Conservation (phyloP, 2,797 vertebrate species). For the Falco novaeseelandiae region DNA sequence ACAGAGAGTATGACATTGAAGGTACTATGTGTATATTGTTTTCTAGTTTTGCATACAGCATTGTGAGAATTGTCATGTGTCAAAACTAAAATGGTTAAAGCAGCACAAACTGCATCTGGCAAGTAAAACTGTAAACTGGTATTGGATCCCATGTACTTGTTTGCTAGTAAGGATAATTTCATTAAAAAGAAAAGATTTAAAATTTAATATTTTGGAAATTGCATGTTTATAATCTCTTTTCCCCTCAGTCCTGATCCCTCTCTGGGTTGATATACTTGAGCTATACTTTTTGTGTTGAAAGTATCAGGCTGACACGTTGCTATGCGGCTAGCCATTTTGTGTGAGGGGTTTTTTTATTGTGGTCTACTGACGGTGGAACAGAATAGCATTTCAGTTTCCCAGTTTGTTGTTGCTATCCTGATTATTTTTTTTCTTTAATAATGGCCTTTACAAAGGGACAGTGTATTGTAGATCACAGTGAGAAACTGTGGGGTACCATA, state of each 20-base stretch:
- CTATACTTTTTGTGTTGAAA: not conserved
- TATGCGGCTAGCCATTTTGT: rapidly evolving
- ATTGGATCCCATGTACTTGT: not conserved
- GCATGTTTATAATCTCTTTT: not conserved
- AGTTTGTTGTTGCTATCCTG: not conserved
- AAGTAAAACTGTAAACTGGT: not conserved
- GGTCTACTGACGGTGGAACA: not conserved
- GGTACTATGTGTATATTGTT: not conserved
- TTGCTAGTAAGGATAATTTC: not conserved
- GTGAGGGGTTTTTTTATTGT: not conserved
- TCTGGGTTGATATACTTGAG: not conserved
- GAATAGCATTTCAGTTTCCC: not conserved
- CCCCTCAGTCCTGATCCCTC: not conserved
- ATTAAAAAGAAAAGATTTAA: not conserved
- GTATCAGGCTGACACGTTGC: not conserved
- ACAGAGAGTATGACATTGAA: not conserved
- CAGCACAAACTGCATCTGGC: not conserved
- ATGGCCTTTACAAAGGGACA: not conserved
- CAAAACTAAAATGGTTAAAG: not conserved
- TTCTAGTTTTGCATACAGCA: not conserved
- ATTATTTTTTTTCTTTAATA: not conserved
- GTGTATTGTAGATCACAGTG: not conserved
- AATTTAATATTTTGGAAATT: not conserved
- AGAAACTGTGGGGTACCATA: not conserved
- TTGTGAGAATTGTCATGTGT: not conserved